Evolutionary conservation across 1,140 invertebrate species (phyloP), one percentile per base, ranked within the genome.

Genomic region (Dysdera silvatica): DNA sequence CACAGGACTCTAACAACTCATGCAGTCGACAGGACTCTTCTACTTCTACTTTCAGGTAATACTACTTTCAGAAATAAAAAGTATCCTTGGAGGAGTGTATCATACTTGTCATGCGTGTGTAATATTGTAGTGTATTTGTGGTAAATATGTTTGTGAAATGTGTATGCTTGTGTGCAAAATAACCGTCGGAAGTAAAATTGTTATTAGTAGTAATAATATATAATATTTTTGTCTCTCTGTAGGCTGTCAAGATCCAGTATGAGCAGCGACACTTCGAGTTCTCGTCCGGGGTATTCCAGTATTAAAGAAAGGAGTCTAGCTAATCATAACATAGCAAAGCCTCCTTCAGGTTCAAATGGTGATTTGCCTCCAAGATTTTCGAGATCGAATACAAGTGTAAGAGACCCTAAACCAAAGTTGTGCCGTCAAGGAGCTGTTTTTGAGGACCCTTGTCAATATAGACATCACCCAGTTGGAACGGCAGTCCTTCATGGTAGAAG

Each of bases 1-100:
- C 58, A 0, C 66, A 67, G 45, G 63, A 65, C 29, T 70, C 69
- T n/a, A 65, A 43, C 23, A 69, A 65, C 23, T 62, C 58, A 14
- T 69, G 68, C 29, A 68, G 67, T 26, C 59, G 68, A 3, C 68
- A 69, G 33, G 68, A 70, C 54, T 69, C 67, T 5, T n/a, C 68
- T 12, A 69, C 68, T 12, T 67, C 67, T 16, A 69, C 67, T 8
- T 61, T 66, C 26, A 58, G 61, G 61, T 63, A 49, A 54, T 20
- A 20, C 8, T 4, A 51, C 18, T 28, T 2, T n/a, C n/a, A n/a
- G n/a, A n/a, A n/a, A n/a, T n/a, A n/a, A n/a, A n/a, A n/a, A n/a
- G n/a, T n/a, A n/a, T n/a, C n/a, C n/a, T n/a, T n/a, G n/a, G n/a
- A n/a, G n/a, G n/a, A n/a, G n/a, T n/a, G n/a, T n/a, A n/a, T n/a